Evolutionary conservation across 2,888 invertebrate genomes (phyloP).

Genomic region (Phortica okadai): DNA sequence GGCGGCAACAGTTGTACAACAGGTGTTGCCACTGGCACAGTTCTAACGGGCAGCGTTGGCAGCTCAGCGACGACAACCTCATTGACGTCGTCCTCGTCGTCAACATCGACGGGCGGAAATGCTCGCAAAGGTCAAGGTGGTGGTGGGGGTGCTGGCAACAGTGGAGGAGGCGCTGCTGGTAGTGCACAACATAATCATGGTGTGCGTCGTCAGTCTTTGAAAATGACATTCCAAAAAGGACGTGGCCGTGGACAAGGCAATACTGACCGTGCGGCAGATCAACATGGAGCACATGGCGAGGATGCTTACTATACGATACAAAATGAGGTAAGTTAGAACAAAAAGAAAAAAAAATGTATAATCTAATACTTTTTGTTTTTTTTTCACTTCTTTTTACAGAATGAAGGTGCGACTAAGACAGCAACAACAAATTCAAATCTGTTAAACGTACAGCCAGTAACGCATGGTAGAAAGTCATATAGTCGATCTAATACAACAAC

Average conservation of each 20-base stretch:
- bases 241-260: constrained; percentile 78
- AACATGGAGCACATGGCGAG: constrained; percentile 67
- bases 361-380: constrained; percentile 29
- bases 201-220: constrained; percentile 81
- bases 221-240: constrained; percentile 88
- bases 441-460: constrained; percentile 49
- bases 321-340: constrained; percentile 79
- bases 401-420: constrained; percentile 76
- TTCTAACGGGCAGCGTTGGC: constrained; percentile 43
- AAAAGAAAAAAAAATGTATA: not conserved
- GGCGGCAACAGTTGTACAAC: constrained; percentile 53
- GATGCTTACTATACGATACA: constrained; percentile 83
- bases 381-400: constrained; percentile 73
- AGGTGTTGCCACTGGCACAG: constrained; percentile 54
- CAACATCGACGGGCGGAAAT: constrained; percentile 48
- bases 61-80: not conserved
- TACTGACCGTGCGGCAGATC: constrained; percentile 74
- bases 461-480: constrained; percentile 85
- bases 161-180: constrained; percentile 45
- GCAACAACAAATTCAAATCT: constrained; percentile 44
- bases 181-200: constrained; percentile 48
- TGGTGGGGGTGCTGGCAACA: constrained; percentile 32
- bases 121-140: constrained; percentile 54
- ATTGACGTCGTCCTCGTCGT: constrained; percentile 29
- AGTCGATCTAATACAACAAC: constrained; percentile 83